Evolutionary conservation across 2,113 vertebrate genomes (phyloP).

Genomic region (Dipodomys ordii): DNA sequence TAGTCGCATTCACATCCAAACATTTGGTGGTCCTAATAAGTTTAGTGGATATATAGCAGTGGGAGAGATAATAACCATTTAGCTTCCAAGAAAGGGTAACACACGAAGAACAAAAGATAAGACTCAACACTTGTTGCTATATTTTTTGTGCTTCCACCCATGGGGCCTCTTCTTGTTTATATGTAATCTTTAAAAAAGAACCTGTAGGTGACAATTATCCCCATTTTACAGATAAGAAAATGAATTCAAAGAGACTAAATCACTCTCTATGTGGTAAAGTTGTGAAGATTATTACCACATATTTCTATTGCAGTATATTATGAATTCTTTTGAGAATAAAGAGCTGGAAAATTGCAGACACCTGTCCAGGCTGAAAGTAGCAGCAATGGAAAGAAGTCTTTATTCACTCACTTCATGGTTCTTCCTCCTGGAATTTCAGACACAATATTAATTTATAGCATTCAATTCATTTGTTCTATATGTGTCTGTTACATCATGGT

Average conservation of each 20-base stretch:
- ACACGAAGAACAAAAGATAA: neutral
- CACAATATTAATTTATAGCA: neutral
- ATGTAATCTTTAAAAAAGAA: too few relatives aligned
- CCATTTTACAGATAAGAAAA: neutral
- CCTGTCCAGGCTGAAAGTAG: neutral
- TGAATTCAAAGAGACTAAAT: neutral
- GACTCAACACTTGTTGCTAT: neutral
- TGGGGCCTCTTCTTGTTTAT: neutral
- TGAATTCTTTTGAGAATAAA: neutral
- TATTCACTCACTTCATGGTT: neutral
- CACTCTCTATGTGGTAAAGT: neutral
- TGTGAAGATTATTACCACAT: neutral
- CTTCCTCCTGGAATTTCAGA: neutral
- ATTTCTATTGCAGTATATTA: neutral
- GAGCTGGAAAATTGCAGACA: conserved; percentile 35
- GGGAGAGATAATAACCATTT: neutral
- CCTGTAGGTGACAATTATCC: neutral
- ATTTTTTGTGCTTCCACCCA: neutral
- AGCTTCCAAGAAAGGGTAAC: neutral
- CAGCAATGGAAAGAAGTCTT: neutral
- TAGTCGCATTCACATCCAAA: neutral
- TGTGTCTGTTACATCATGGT: neutral
- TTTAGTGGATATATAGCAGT: neutral
- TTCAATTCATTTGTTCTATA: neutral
- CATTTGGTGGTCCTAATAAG: neutral